Percentiles rank a stretch among this genome's conserved stretches.
Conservation (phyloP, 2,888 invertebrate genomes). For the Gymnosoma rotundatum region DNA sequence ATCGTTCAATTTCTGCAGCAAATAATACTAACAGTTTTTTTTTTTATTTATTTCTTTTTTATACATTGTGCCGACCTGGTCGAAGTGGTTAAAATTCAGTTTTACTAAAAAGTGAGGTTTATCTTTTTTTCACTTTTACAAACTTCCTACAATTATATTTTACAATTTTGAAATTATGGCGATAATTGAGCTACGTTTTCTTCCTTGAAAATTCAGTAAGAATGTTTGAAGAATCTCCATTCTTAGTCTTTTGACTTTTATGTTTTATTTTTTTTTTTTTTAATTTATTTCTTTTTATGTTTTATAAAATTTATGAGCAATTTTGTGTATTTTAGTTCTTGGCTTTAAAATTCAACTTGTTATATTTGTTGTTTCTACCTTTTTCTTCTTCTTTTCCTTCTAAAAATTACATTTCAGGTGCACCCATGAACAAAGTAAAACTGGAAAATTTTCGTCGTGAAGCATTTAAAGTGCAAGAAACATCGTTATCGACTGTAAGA, state of each 20-base stretch:
- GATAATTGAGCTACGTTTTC: too few relatives aligned
- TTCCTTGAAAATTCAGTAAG: too few relatives aligned
- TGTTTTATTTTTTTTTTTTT: conserved; percentile 23
- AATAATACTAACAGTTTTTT: too few relatives aligned
- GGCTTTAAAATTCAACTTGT: conserved; percentile 30
- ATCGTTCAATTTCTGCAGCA: too few relatives aligned
- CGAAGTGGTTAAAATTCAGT: too few relatives aligned
- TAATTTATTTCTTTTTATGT: conserved; percentile 16
- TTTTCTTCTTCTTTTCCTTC: conserved; percentile 37
- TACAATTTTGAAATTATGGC: too few relatives aligned
- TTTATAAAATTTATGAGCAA: conserved; percentile 16
- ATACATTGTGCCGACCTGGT: too few relatives aligned
- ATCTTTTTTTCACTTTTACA: too few relatives aligned
- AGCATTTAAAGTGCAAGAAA: conserved; percentile 90
- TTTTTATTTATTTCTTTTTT: too few relatives aligned
- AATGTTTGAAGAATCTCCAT: too few relatives aligned
- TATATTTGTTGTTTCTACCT: conserved; percentile 50
- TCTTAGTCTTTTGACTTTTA: not conserved
- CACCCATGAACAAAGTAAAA: conserved; percentile 92
- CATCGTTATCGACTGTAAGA: conserved; percentile 91
- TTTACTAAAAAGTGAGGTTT: too few relatives aligned
- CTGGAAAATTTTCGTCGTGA: conserved; percentile 88
- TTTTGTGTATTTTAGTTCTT: conserved; percentile 26
- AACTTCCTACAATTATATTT: too few relatives aligned
- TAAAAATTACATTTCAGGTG: conserved; percentile 84